phyloP scores from a whole-genome alignment of 2,888 invertebrate species.

The Trichopoda pennipes region DNA sequence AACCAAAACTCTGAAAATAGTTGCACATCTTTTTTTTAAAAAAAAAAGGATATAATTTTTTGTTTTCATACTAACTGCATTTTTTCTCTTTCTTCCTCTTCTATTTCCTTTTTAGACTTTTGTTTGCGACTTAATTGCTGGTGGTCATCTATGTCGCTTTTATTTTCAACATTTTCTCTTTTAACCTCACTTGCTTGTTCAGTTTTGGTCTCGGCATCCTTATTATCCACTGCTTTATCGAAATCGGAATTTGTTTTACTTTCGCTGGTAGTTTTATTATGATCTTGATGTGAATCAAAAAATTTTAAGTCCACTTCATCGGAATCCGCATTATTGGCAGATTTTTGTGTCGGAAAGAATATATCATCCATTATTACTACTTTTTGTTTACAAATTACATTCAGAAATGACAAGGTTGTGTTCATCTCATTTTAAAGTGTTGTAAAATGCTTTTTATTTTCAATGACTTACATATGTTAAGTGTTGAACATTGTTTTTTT shows the following conservation, averaged over 20 bases:
- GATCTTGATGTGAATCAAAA: slow-evolving; percentile 70
- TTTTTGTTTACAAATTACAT: slow-evolving; percentile 27
- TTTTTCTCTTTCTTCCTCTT: slow-evolving; percentile 96
- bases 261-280: slow-evolving; percentile 42
- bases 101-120: slow-evolving; percentile 90
- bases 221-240: slow-evolving; percentile 50
- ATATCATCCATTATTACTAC: slow-evolving; percentile 78
- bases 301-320: slow-evolving; percentile 76
- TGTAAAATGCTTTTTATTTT: slow-evolving; percentile 12
- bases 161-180: slow-evolving; percentile 44
- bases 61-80: slow-evolving; percentile 91
- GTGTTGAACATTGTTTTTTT: slow-evolving; percentile 25
- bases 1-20: slow-evolving; percentile 90
- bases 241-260: slow-evolving; percentile 43
- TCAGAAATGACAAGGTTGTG: not conserved
- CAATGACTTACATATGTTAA: not conserved
- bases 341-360: slow-evolving; percentile 72
- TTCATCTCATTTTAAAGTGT: no score
- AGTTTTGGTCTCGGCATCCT: slow-evolving; percentile 27
- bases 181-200: slow-evolving; percentile 40
- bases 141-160: slow-evolving; percentile 57
- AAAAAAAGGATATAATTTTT: not conserved
- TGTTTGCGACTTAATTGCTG: slow-evolving; percentile 83
- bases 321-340: slow-evolving; percentile 68
- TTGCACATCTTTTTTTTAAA: not conserved